These are phyloP conservation scores for Silvanus unidentatus DNA, from an alignment of 2,888 invertebrate species.

Conservation along the genomic window DNA sequence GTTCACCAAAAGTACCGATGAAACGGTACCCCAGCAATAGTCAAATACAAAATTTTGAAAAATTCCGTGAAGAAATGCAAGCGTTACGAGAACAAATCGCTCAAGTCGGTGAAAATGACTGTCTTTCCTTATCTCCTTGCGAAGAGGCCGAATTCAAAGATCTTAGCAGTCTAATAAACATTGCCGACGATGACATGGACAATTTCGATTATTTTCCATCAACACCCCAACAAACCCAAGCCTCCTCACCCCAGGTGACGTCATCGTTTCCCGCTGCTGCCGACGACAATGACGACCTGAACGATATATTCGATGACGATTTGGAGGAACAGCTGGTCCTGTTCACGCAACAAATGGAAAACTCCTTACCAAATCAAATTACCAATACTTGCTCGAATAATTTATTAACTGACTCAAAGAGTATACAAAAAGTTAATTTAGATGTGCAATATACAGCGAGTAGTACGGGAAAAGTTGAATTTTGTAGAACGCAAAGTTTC, in stretches of 20 bases:
- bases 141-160: conserved; percentile 31
- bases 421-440: neutral
- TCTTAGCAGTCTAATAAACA: conserved; percentile 3
- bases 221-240: no score
- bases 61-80: conserved; percentile 37
- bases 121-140: conserved; percentile 28
- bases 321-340: conserved; percentile 38
- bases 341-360: conserved; percentile 39
- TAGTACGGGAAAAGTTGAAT: conserved; percentile 26
- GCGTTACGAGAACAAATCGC: conserved; percentile 34
- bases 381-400: conserved; percentile 13
- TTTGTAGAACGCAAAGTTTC: conserved; percentile 34
- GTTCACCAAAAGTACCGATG: conserved; percentile 18
- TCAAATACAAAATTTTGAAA: conserved; percentile 36
- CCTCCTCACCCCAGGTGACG: neutral
- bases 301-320: conserved; percentile 39
- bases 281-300: conserved; percentile 23
- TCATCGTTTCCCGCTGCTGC: neutral
- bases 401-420: conserved; percentile 9
- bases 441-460: conserved; percentile 14
- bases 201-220: no score
- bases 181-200: neutral
- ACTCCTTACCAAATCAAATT: conserved; percentile 1
- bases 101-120: conserved; percentile 31
- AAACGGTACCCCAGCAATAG: conserved; percentile 31